These are phyloP conservation scores for Drosophila kuntzei DNA, from an alignment of 2,888 invertebrate genomes.

Conservation along the genomic window DNA sequence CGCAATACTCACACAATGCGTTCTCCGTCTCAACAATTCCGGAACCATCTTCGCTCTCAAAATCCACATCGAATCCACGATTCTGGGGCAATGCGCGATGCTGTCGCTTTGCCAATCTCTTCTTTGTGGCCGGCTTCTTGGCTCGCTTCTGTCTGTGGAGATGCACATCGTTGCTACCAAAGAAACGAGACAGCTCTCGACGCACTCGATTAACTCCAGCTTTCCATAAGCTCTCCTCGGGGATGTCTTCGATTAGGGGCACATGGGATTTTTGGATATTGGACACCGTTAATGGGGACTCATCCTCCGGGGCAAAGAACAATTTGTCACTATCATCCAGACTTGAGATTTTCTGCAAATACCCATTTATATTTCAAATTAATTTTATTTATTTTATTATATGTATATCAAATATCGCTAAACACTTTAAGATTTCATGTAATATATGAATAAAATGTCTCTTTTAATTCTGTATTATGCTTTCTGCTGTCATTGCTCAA, in stretches of 20 bases:
- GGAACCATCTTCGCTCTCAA: constrained; percentile 66
- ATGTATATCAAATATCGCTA: too few species aligned
- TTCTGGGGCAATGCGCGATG: constrained; percentile 35
- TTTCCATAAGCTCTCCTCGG: constrained; percentile 66
- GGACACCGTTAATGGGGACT: constrained; percentile 51
- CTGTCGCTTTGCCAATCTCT: constrained; percentile 24
- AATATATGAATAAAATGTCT: too few species aligned
- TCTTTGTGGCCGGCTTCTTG: constrained; percentile 12
- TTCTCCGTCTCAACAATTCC: constrained; percentile 54
- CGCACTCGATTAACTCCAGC: constrained; percentile 79
- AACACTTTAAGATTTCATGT: too few species aligned
- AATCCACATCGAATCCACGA: constrained; percentile 56
- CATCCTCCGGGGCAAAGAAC: constrained; percentile 76
- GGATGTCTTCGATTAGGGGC: constrained; percentile 45
- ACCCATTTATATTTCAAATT: background rate
- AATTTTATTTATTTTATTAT: background rate
- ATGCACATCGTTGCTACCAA: constrained; percentile 62
- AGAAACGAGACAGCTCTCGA: constrained; percentile 78
- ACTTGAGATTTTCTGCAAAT: constrained; percentile 67
- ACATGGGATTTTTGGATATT: constrained; percentile 25
- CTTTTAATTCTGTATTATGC: background rate
- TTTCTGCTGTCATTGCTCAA: background rate
- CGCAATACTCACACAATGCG: constrained; percentile 64
- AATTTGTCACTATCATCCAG: constrained; percentile 60
- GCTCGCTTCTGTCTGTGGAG: constrained; percentile 26